Conservation (phyloP, 2,797 vertebrate species). For the Myoxocephalus aenaeus region DNA sequence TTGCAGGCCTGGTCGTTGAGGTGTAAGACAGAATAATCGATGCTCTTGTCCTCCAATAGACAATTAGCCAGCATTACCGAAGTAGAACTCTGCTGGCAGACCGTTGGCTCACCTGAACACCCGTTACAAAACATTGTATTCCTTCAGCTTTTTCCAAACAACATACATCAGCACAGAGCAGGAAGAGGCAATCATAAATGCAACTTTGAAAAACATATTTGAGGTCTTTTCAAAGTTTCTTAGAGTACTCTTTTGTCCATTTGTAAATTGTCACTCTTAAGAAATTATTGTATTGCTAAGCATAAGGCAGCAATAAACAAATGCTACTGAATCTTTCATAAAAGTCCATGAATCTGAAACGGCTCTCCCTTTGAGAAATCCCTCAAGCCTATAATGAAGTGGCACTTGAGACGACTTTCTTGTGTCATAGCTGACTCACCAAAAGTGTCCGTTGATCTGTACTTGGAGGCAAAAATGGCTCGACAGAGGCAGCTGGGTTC, state of each 20-base stretch:
- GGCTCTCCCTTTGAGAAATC: background rate
- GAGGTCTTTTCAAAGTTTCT: background rate
- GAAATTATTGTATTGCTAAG: too few relatives aligned
- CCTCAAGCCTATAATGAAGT: background rate
- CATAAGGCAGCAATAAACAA: background rate
- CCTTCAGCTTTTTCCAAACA: background rate
- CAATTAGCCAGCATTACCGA: constrained; percentile 21
- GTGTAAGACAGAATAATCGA: constrained; percentile 40
- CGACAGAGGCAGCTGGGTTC: constrained; percentile 52
- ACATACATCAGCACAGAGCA: background rate
- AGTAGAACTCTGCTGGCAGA: constrained; percentile 8
- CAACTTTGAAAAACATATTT: background rate
- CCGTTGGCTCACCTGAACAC: constrained; percentile 25
- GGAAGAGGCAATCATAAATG: background rate
- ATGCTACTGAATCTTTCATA: too few relatives aligned
- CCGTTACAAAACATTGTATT: background rate
- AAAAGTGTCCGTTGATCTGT: constrained; percentile 23
- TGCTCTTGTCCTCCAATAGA: constrained; percentile 33
- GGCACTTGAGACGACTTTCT: background rate
- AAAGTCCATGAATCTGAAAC: background rate
- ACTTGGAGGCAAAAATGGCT: constrained; percentile 44
- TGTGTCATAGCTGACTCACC: constrained; percentile 28
- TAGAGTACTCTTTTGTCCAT: background rate
- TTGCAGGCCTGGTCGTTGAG: constrained; percentile 47
- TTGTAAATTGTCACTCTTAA: background rate